Percentiles rank a stretch among this genome's conserved stretches.
Conservation (phyloP, 2,888 invertebrate species). For the Timema cristinae region DNA sequence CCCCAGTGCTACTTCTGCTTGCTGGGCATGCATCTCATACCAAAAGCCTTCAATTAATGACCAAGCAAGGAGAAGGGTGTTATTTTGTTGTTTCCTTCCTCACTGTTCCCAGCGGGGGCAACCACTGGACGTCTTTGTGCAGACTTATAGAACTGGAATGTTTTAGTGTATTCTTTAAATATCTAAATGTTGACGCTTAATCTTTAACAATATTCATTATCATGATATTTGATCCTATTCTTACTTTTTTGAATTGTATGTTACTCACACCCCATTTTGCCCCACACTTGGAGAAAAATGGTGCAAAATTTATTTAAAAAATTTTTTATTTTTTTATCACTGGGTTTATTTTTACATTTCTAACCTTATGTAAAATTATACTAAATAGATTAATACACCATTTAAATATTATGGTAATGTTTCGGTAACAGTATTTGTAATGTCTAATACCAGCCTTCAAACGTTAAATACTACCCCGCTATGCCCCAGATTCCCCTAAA, state of each 20-base stretch:
- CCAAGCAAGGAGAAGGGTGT: neutral
- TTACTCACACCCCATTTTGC: neutral
- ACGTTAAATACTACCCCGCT: too few relatives aligned
- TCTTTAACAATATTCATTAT: neutral
- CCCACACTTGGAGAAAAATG: neutral
- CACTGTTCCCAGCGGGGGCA: conserved; percentile 5
- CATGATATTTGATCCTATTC: neutral
- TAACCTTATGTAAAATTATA: neutral
- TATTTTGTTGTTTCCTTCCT: conserved; percentile 14
- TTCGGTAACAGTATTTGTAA: too few relatives aligned
- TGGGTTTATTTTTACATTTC: neutral
- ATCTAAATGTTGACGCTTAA: neutral
- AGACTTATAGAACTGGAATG: neutral
- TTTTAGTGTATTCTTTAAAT: neutral
- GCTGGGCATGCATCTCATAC: neutral
- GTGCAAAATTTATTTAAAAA: neutral
- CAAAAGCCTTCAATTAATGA: neutral
- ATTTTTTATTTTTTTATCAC: neutral
- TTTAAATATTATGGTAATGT: too few relatives aligned
- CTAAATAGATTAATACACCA: too few relatives aligned
- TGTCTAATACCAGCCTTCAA: too few relatives aligned
- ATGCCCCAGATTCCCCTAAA: too few relatives aligned
- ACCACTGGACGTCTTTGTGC: neutral
- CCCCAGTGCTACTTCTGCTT: neutral
- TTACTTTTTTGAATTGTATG: neutral